Evolutionary conservation across 2,888 invertebrate species (phyloP).

Genomic region (Volucella zonaria): DNA sequence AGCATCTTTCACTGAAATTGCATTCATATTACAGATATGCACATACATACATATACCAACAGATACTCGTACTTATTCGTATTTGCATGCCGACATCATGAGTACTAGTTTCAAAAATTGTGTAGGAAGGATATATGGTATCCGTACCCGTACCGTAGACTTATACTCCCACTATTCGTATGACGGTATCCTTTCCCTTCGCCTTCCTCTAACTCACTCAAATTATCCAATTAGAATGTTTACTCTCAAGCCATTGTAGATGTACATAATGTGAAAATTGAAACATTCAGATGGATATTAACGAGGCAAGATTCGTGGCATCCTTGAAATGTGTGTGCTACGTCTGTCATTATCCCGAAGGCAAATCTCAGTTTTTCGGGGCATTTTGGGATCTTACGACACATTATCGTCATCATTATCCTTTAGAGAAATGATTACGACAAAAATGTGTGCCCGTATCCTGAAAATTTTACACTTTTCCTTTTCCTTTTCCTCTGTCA

Average conservation of each 20-base stretch:
- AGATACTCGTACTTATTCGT: background rate
- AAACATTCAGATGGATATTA: slow-evolving; percentile 30
- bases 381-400: slow-evolving; percentile 24
- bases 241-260: slow-evolving; percentile 30
- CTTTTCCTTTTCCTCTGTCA: slow-evolving; percentile 26
- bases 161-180: too few species aligned
- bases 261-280: slow-evolving; percentile 46
- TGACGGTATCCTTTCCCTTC: background rate
- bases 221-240: slow-evolving; percentile 64
- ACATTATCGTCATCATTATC: slow-evolving; percentile 41
- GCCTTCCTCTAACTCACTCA: background rate
- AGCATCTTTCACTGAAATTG: slow-evolving; percentile 48
- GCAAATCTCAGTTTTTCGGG: slow-evolving; percentile 19
- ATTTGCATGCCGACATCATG: slow-evolving; percentile 27
- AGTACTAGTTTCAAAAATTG: background rate
- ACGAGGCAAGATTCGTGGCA: background rate
- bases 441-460: slow-evolving; percentile 34
- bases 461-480: background rate
- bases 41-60: too few species aligned
- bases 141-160: too few species aligned
- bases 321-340: background rate
- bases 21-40: slow-evolving; percentile 4
- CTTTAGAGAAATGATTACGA: slow-evolving; percentile 52
- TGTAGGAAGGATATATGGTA: background rate
- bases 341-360: slow-evolving; percentile 16